phyloP scores from a whole-genome alignment of 1,140 invertebrate species.

The Hestina assimilis region DNA sequence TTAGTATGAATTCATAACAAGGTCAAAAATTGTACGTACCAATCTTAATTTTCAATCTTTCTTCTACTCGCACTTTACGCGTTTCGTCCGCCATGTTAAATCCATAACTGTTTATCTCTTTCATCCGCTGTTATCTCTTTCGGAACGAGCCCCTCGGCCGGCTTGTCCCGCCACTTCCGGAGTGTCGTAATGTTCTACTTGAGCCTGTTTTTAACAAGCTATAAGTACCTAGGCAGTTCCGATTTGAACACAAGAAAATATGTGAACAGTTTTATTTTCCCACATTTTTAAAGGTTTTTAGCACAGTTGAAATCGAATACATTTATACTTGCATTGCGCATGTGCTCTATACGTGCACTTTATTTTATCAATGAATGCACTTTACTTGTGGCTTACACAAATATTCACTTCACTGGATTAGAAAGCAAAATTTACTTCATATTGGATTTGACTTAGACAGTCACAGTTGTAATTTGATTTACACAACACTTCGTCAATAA shows the following conservation, averaged over 20 bases:
- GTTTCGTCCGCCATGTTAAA: slow-evolving; percentile 91
- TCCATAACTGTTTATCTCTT: slow-evolving; percentile 83
- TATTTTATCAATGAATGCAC: slow-evolving; percentile 71
- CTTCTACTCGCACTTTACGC: slow-evolving; percentile 90
- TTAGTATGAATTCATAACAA: slow-evolving; percentile 5
- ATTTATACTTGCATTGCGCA: slow-evolving; percentile 60
- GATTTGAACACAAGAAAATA: slow-evolving; percentile 42
- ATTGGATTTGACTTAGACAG: slow-evolving; percentile 24
- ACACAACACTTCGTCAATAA: slow-evolving; percentile 55
- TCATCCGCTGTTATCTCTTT: slow-evolving; percentile 78
- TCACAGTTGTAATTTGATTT: slow-evolving; percentile 43
- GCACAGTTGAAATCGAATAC: slow-evolving; percentile 40
- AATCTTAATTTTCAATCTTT: slow-evolving; percentile 92
- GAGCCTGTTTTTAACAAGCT: slow-evolving; percentile 58
- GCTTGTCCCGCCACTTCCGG: slow-evolving; percentile 77
- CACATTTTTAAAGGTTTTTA: slow-evolving; percentile 17
- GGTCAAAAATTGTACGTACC: slow-evolving; percentile 80
- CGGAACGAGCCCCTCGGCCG: slow-evolving; percentile 74
- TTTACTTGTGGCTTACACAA: slow-evolving; percentile 40
- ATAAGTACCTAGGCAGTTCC: slow-evolving; percentile 39
- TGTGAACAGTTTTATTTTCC: slow-evolving; percentile 15
- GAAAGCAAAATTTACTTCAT: slow-evolving; percentile 23
- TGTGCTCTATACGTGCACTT: slow-evolving; percentile 63
- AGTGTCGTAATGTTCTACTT: slow-evolving; percentile 77
- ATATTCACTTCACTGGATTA: slow-evolving; percentile 41